phyloP scores from a whole-genome alignment of 2,888 invertebrate genomes.

The Allophyes oxyacanthae region DNA sequence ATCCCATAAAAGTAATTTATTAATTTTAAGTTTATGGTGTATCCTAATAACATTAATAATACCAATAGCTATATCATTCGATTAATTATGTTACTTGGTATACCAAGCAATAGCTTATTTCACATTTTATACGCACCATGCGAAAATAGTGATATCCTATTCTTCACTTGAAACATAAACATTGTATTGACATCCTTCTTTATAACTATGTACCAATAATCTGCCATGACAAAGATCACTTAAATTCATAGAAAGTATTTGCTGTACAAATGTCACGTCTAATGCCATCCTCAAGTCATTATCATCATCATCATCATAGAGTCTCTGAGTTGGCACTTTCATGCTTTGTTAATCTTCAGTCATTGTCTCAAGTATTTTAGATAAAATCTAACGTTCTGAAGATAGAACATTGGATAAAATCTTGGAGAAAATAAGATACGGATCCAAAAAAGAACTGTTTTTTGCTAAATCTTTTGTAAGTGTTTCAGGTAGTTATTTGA shows the following conservation, averaged over 20 bases:
- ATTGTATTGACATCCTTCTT: neutral
- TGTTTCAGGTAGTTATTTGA: too few relatives aligned
- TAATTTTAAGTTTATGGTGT: too few relatives aligned
- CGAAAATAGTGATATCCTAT: neutral
- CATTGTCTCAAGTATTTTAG: conserved; percentile 29
- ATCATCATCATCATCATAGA: conserved; percentile 49
- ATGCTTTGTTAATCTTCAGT: conserved; percentile 46
- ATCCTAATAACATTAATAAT: too few relatives aligned
- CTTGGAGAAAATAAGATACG: neutral
- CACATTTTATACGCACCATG: too few relatives aligned
- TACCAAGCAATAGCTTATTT: too few relatives aligned
- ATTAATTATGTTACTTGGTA: too few relatives aligned
- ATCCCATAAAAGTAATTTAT: too few relatives aligned
- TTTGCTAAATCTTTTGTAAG: too few relatives aligned
- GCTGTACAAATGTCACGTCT: conserved; percentile 33
- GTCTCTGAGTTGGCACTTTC: conserved; percentile 49
- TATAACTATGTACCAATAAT: conserved; percentile 11
- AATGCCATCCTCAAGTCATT: conserved; percentile 38
- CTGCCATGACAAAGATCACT: conserved; percentile 31
- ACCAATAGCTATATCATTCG: too few relatives aligned
- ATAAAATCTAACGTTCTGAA: conserved; percentile 23
- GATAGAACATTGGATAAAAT: neutral
- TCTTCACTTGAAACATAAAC: neutral
- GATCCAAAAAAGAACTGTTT: too few relatives aligned
- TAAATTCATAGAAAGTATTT: conserved; percentile 33